Evolutionary conservation across 2,888 invertebrate genomes (phyloP), one percentile per base, ranked within the genome.

Genomic region (Hipparchia sbordonii): DNA sequence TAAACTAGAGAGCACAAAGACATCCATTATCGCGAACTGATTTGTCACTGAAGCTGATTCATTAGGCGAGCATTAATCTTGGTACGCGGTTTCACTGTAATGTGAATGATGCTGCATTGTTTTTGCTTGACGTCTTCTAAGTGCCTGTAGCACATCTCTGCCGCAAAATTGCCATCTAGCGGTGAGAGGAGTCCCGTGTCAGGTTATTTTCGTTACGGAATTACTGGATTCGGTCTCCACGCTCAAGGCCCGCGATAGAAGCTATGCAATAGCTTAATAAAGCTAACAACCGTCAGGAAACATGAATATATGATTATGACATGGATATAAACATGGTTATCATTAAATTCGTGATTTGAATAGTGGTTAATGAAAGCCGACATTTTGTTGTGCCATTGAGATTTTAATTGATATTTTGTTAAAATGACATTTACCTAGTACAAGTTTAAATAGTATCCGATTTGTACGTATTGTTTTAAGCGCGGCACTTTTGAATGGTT

Each of bases 1-100:
- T 54, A 54, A 52, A 54, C 54, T 45, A 51, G 63, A 48, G 57
- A 60, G 51, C 77, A 81, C 81, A 82, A 65, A 65, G 79, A 78
- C 78, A 80, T 79, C 80, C 82, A 83, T 83, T 83, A 83, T 79
- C 78, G 81, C 78, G 77, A 78, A 83, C 88, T 88, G 90, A 91
- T 91, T 91, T 90, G 90, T 91, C 90, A 88, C 89, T 82, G 81
- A 78, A 84, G 89, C 89, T 89, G 90, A 90, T 89, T 91, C 90
- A 91, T 89, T 89, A 89, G 85, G 77, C 83, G 82, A 83, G 84
- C 89, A 90, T 90, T 89, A 90, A 90, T 89, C 89, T 89, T 51
- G 52, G 39, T 45, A 61, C 69, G 52, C 61, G 69, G 60, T 61
- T 60, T 51, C 52, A 1, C 12, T 65, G 65, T 65, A 12, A 65